Percentiles rank a stretch among this genome's conserved stretches.
Conservation (phyloP, 2,113 vertebrate genomes). For the Hippocampus barbouri region DNA sequence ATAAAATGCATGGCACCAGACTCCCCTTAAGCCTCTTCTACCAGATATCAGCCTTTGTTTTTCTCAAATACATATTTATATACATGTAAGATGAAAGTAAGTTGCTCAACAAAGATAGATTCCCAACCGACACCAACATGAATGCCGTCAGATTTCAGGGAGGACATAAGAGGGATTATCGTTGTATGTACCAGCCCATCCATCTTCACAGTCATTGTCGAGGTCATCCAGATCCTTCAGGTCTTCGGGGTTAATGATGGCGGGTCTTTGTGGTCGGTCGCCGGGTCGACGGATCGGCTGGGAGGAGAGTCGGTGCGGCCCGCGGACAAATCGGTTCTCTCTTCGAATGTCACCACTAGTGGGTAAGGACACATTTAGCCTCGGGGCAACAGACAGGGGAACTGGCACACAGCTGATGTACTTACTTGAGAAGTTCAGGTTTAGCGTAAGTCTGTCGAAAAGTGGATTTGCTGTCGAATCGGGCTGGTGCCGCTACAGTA, state of each 20-base stretch:
- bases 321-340: constrained; percentile 78
- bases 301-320: constrained; percentile 67
- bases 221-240: constrained; percentile 94
- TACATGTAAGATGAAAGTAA: too few relatives aligned
- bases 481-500: constrained; percentile 76
- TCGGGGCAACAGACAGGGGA: background rate
- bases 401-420: background rate
- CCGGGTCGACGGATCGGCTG: constrained; percentile 81
- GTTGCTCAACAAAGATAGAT: background rate
- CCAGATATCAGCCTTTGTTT: too few relatives aligned
- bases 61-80: too few relatives aligned
- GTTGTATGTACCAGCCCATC: constrained; percentile 86
- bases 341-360: constrained; percentile 75
- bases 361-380: constrained; percentile 1
- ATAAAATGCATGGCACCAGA: background rate
- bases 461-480: constrained; percentile 84
- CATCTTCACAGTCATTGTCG: constrained; percentile 91
- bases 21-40: too few relatives aligned
- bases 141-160: background rate
- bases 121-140: background rate
- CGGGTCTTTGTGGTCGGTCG: constrained; percentile 81
- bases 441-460: constrained; percentile 82
- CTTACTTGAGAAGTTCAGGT: constrained; percentile 90
- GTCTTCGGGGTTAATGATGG: constrained; percentile 94
- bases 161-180: background rate